phyloP scores from a whole-genome alignment of 2,113 vertebrate genomes.

The Anseranas semipalmata region DNA sequence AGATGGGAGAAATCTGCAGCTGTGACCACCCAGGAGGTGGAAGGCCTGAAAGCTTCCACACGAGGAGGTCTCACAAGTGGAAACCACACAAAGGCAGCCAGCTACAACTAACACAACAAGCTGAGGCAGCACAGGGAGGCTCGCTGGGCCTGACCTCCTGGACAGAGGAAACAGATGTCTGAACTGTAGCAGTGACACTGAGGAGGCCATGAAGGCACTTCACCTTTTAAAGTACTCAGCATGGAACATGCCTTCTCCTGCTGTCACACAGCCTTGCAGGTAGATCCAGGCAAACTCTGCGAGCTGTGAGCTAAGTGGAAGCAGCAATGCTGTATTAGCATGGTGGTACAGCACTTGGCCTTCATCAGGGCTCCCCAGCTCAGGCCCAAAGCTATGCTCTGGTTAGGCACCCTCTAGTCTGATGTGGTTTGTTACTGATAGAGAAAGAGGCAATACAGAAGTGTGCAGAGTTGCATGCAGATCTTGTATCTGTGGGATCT shows the following conservation, averaged over 20 bases:
- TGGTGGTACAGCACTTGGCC: neutral
- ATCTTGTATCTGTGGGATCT: neutral
- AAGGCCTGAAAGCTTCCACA: neutral
- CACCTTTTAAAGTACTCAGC: neutral
- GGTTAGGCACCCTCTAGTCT: neutral
- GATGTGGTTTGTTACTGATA: neutral
- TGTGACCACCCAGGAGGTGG: neutral
- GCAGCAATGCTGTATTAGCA: neutral
- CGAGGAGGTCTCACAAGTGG: neutral
- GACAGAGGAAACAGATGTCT: neutral
- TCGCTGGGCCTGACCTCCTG: neutral
- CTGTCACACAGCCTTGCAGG: neutral
- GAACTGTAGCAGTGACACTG: neutral
- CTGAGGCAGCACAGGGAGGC: neutral
- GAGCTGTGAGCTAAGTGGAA: neutral
- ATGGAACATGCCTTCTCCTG: neutral
- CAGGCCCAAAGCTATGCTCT: neutral
- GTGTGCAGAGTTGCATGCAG: neutral
- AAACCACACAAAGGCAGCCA: neutral
- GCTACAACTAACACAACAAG: neutral
- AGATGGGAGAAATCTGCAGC: neutral
- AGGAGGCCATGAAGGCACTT: neutral
- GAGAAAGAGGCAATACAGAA: neutral
- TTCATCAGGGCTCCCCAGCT: neutral
- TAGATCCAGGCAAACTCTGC: neutral